A percentile compares a stretch with the other conserved stretches of the same genome.
Conservation (phyloP, 2,797 vertebrate genomes). For the Paramormyrops hopkinsi region DNA sequence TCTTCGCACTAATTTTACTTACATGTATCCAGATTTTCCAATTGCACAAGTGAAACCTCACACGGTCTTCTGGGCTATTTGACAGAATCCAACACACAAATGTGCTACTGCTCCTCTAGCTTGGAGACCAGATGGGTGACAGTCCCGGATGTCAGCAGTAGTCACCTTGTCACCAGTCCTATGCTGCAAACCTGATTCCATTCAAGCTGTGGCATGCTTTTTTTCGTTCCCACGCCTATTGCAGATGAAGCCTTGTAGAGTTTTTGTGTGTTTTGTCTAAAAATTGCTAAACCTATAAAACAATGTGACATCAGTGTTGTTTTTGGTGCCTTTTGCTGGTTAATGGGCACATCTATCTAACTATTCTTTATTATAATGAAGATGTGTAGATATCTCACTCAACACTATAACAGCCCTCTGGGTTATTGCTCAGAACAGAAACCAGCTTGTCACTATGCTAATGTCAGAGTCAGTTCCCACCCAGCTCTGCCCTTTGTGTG, state of each 20-base stretch:
- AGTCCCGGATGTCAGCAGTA: not conserved
- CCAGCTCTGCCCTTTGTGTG: not conserved
- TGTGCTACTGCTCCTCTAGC: not conserved
- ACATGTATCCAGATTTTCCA: not conserved
- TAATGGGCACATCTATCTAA: not conserved
- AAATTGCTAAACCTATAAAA: not conserved
- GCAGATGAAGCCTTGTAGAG: not conserved
- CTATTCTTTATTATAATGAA: not conserved
- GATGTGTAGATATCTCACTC: not conserved
- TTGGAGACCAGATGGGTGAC: not conserved
- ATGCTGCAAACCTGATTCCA: not conserved
- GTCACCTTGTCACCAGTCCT: not conserved
- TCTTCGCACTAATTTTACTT: not conserved
- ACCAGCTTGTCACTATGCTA: not conserved
- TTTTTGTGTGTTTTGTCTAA: not conserved
- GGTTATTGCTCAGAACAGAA: not conserved
- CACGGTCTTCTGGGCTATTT: not conserved
- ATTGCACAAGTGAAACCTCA: not conserved
- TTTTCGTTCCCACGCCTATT: not conserved
- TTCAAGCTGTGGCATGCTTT: not conserved
- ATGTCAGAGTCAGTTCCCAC: not conserved
- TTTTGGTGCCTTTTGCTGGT: not conserved
- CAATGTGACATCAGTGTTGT: not conserved
- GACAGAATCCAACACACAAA: constrained; percentile 3
- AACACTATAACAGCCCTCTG: not conserved